Base-by-base conservation (phyloP, 1,140 invertebrate species). In the Procambarus virginalis region DNA sequence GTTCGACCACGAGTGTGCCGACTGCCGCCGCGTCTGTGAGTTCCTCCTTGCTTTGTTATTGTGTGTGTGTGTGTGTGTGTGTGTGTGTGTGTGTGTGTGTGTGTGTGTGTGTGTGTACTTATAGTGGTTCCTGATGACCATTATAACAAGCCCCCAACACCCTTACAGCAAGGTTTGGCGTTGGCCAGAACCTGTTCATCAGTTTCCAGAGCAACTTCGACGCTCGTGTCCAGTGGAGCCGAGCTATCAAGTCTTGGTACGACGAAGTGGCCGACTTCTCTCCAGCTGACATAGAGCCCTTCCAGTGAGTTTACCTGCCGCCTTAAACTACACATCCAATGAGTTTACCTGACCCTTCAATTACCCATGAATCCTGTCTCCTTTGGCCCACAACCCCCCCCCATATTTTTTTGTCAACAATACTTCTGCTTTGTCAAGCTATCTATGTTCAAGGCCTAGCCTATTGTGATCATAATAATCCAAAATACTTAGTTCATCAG, bases 1-100 rank as follows among this genome's bases (percentile, higher is more conserved):
- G 49, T 96, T 97, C 85, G 95, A 94, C 20, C 97, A 98, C 93
- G 97, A 98, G 93, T 92, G 94, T 94, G 49, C 70, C n/a, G 79
- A 92, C 34, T 86, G 94, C 93, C 70, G 94, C 95, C 92, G 94
- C 95, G 95, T 95, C 92, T 93, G 96, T 96, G 94, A 95, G 95
- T 95, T 20, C 76, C n/a, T 34, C 45, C 20, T 46, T 45, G 17
- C 46, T 51, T 8, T 4, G 2, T n/a, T 75, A 2, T n/a, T 9
- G 34, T 34, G 20, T 77, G n/a, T 55, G 46, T 55, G n/a, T 85
- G 4, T 75, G 14, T 76, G 14, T 55, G 10, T 12, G 17, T 77
- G 9, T 55, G 46, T 55, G 17, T 84, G 2, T 70, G 9, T 75
- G 12, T 51, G 46, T 49, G 34, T 75, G 10, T 55, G 20, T 75